Evolutionary conservation across 2,888 invertebrate genomes (phyloP).

Genomic region (Drosophila quinaria): DNA sequence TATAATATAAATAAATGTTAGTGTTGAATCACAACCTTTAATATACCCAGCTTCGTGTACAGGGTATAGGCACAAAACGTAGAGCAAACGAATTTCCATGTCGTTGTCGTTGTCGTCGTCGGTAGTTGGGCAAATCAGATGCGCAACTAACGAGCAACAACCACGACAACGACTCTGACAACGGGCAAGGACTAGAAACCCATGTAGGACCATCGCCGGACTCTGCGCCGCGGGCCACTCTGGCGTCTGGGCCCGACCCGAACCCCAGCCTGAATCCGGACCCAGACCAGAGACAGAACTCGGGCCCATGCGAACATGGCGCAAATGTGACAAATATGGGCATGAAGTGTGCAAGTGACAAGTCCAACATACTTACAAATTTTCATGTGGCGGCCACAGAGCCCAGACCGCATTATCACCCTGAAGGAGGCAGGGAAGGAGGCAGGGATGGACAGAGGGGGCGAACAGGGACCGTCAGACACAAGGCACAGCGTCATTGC

Average conservation of each 20-base stretch:
- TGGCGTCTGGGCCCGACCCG: slow-evolving; percentile 6
- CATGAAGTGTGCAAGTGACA: slow-evolving; percentile 83
- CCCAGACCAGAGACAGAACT: slow-evolving; percentile 1
- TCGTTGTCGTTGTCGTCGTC: slow-evolving; percentile 68
- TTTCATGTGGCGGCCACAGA: slow-evolving; percentile 65
- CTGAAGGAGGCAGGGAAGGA: slow-evolving; percentile 2
- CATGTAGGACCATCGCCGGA: slow-evolving; percentile 50
- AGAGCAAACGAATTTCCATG: slow-evolving; percentile 72
- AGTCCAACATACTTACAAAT: slow-evolving; percentile 81
- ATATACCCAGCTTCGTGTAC: slow-evolving; percentile 6
- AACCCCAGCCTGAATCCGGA: background rate
- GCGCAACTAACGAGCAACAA: slow-evolving; percentile 80
- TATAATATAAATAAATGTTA: background rate
- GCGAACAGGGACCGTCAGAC: slow-evolving; percentile 5
- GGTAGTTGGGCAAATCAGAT: slow-evolving; percentile 80
- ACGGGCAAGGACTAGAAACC: slow-evolving; percentile 41
- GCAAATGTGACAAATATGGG: slow-evolving; percentile 83
- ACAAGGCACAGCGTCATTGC: slow-evolving; percentile 36
- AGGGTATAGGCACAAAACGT: slow-evolving; percentile 36
- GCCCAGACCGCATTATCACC: slow-evolving; percentile 62
- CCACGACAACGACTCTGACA: slow-evolving; percentile 62
- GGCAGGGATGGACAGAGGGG: background rate
- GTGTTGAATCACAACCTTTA: background rate
- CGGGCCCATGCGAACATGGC: slow-evolving; percentile 67
- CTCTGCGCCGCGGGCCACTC: slow-evolving; percentile 52